phyloP scores from a whole-genome alignment of 2,888 invertebrate genomes.

The Leucophenga maculata region DNA sequence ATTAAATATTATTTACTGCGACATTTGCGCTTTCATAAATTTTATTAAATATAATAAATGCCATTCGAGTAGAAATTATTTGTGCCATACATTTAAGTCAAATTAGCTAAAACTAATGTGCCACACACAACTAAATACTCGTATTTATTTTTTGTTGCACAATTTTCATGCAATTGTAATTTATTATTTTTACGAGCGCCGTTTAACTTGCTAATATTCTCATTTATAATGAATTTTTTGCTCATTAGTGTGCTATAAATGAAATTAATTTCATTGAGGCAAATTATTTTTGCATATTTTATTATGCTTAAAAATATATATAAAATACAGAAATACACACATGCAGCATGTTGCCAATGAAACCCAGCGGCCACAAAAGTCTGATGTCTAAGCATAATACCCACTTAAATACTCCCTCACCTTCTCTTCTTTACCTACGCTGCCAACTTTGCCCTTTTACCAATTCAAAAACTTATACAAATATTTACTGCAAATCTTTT shows the following conservation, averaged over 20 bases:
- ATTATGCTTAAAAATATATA: slow-evolving; percentile 7
- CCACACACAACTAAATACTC: too few relatives aligned
- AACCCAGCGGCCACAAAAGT: too few relatives aligned
- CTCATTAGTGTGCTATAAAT: slow-evolving; percentile 20
- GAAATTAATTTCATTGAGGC: slow-evolving; percentile 19
- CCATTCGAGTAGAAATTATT: background rate
- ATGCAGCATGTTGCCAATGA: too few relatives aligned
- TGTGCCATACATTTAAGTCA: background rate
- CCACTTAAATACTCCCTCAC: too few relatives aligned
- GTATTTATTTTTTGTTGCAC: background rate
- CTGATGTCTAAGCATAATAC: too few relatives aligned
- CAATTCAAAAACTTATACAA: background rate
- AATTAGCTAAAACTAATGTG: background rate
- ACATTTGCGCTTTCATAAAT: too few relatives aligned
- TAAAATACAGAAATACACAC: too few relatives aligned
- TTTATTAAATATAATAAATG: too few relatives aligned
- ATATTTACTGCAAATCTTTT: slow-evolving; percentile 3
- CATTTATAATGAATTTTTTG: slow-evolving; percentile 25
- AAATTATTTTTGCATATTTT: slow-evolving; percentile 18
- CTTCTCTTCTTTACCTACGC: too few relatives aligned
- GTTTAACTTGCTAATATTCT: slow-evolving; percentile 27
- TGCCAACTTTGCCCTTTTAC: background rate
- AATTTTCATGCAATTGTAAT: background rate
- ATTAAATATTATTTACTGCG: too few relatives aligned
- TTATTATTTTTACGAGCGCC: slow-evolving; percentile 20